Evolutionary conservation across 2,888 invertebrate species (phyloP), one percentile per base, ranked within the genome.

Genomic region (Allacma fusca): DNA sequence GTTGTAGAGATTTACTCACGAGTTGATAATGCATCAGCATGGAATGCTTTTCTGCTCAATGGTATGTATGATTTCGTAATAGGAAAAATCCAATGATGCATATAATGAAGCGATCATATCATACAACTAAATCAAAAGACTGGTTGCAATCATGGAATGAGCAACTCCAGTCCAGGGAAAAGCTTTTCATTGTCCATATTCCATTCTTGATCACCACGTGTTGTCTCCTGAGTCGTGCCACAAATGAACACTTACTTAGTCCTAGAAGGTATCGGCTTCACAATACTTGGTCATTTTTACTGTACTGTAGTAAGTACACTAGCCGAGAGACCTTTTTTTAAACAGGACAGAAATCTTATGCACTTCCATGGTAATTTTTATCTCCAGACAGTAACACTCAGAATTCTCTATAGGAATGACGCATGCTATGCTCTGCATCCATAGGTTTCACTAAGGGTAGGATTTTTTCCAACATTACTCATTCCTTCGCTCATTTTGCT

Each of bases 181-280:
- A 72, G 72, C 26, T 21, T 59, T 72, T 72, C 72, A 72, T 72
- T 72, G 72, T 72, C 72, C 72, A 72, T 72, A 59, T 57, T 72
- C 72, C 59, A 72, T 72, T 72, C 72, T 72, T 62, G 72, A 72
- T 72, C 72, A 72, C 72, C 72, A 72, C 72, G 72, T 72, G 72
- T 72, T 72, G 72, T 72, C 72, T 72, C 59, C 34, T 72, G 34
- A 72, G 72, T 72, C 72, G 72, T 72, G 72, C 21, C 23, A 72
- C 59, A 72, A 72, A 72, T 72, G 72, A 72, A 59, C 72, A 44
- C 59, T 19, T 29, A 71, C 43, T 34, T 68, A 68, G 40, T 40
- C 40, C 40, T 5, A 40, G 50, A 13, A 50, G 4, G 50, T 50
- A 50, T 50, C 50, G n/a, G 16, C 16, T n/a, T 16, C 50, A 40